These are phyloP conservation scores for Cheilosia grossa DNA, from an alignment of 2,888 invertebrate genomes.

Conservation along the genomic window DNA sequence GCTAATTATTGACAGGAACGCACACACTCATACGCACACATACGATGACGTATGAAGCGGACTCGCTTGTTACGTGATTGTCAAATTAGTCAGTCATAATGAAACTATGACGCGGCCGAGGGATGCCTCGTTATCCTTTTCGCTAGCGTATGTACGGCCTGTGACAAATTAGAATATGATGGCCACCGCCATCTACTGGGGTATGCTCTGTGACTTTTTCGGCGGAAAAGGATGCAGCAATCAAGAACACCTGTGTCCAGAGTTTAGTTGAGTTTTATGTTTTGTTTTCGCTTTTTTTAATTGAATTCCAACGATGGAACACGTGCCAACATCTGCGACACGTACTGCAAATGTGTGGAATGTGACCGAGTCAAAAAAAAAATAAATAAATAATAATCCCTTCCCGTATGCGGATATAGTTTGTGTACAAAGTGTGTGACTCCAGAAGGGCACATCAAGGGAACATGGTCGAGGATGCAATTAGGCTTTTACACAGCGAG, in stretches of 20 bases:
- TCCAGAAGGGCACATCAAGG: slow-evolving; percentile 42
- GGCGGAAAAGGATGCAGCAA: slow-evolving; percentile 72
- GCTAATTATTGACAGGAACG: slow-evolving; percentile 44
- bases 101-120: background rate
- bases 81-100: slow-evolving; percentile 59
- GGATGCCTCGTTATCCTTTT: slow-evolving; percentile 58
- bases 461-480: slow-evolving; percentile 51
- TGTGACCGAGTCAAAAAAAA: slow-evolving; percentile 52
- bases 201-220: slow-evolving; percentile 5
- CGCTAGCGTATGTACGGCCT: background rate
- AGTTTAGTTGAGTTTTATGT: slow-evolving; percentile 54
- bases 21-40: background rate
- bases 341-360: slow-evolving; percentile 73
- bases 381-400: slow-evolving; percentile 7
- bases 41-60: slow-evolving; percentile 19
- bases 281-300: slow-evolving; percentile 78
- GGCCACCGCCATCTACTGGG: slow-evolving; percentile 21
- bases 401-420: slow-evolving; percentile 34
- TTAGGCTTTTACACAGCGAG: slow-evolving; percentile 62
- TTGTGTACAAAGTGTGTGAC: slow-evolving; percentile 40
- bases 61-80: slow-evolving; percentile 58
- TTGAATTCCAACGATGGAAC: slow-evolving; percentile 78
- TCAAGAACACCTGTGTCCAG: slow-evolving; percentile 68
- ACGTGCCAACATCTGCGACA: slow-evolving; percentile 73
- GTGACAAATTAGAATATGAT: slow-evolving; percentile 71